phyloP scores from a whole-genome alignment of 2,797 vertebrate species.

The Sardinella longiceps region DNA sequence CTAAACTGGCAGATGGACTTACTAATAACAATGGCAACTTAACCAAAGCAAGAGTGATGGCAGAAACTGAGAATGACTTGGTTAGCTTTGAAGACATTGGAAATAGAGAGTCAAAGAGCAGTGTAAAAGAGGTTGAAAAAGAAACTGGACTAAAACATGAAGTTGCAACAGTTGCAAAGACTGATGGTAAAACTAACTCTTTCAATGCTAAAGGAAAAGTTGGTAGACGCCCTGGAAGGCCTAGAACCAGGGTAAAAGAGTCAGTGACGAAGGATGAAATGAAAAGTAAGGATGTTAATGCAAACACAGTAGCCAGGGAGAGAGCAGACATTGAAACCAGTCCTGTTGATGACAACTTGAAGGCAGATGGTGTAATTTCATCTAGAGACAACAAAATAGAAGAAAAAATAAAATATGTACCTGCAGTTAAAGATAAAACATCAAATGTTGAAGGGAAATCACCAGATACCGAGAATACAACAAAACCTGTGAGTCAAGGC shows the following conservation, averaged over 20 bases:
- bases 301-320: neutral
- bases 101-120: neutral
- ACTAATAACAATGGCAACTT: neutral
- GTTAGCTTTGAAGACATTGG: too few species aligned
- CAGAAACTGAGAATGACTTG: neutral
- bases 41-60: neutral
- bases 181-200: neutral
- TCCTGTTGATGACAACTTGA: neutral
- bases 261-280: neutral
- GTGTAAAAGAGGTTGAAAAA: neutral
- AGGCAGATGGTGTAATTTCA: neutral
- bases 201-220: neutral
- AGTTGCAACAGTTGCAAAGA: neutral
- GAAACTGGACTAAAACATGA: neutral
- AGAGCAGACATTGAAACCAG: neutral
- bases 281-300: neutral
- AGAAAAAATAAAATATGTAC: neutral
- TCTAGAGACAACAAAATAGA: neutral
- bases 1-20: neutral
- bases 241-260: neutral
- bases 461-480: neutral
- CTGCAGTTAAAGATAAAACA: neutral
- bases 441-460: neutral
- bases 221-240: neutral
- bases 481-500: slow-evolving; percentile 28